phyloP scores from a whole-genome alignment of 2,888 invertebrate genomes.

The Anthophora plumipes region DNA sequence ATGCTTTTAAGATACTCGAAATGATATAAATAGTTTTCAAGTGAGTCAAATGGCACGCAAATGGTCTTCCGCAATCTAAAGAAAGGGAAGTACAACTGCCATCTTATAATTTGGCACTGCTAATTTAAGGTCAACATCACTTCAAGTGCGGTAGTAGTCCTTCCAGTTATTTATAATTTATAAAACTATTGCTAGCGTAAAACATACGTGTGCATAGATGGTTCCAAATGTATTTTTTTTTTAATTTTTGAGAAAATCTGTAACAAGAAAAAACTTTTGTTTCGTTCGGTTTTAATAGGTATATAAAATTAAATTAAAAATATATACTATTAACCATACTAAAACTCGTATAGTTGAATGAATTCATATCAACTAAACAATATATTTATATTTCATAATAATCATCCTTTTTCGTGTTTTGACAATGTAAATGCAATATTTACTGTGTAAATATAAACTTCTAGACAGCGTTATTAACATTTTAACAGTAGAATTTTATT shows the following conservation, averaged over 20 bases:
- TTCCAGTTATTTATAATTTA: neutral
- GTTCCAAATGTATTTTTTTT: neutral
- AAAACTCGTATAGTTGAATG: too few species aligned
- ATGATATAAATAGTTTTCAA: slow-evolving; percentile 2
- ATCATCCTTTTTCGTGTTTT: too few species aligned
- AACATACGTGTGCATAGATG: neutral
- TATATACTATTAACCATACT: too few species aligned
- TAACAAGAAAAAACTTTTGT: too few species aligned
- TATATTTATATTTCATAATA: too few species aligned
- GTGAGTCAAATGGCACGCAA: slow-evolving; percentile 9
- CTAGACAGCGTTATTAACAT: too few species aligned
- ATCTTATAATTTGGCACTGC: slow-evolving; percentile 3
- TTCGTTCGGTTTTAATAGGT: too few species aligned
- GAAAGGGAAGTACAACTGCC: slow-evolving; percentile 6
- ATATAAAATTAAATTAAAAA: too few species aligned
- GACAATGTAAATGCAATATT: too few species aligned
- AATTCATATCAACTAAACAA: too few species aligned
- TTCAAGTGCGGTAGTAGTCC: neutral
- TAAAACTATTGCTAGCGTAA: neutral
- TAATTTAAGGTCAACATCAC: neutral
- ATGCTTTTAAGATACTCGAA: neutral
- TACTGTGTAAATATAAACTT: too few species aligned
- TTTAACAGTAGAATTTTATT: too few species aligned
- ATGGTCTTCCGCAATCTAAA: slow-evolving; percentile 3
- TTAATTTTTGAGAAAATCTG: neutral